Conservation (phyloP, 2,888 invertebrate species). For the Penaeus monodon region DNA sequence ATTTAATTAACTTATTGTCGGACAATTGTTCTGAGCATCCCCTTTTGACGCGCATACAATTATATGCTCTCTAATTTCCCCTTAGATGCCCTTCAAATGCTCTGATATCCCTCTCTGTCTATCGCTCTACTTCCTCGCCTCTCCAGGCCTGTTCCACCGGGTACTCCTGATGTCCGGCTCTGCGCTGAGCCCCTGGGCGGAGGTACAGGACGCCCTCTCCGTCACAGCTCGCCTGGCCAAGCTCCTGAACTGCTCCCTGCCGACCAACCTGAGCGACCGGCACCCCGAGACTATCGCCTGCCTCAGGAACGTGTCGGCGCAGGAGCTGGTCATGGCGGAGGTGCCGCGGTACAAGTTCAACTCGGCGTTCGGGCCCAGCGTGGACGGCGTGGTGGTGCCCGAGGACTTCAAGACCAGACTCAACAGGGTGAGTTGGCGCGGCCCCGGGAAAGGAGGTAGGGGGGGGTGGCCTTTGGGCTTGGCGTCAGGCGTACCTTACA, state of each 20-base stretch:
- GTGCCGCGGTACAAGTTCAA: conserved; percentile 64
- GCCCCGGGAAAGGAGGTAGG: neutral
- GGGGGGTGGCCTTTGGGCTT: neutral
- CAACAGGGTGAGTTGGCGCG: conserved; percentile 46
- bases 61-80: too few species aligned
- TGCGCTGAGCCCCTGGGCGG: conserved; percentile 73
- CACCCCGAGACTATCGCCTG: conserved; percentile 65
- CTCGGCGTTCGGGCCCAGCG: conserved; percentile 87
- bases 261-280: conserved; percentile 58
- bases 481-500: neutral
- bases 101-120: neutral
- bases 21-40: too few species aligned
- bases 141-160: conserved; percentile 68
- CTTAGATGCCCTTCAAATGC: too few species aligned
- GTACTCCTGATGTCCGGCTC: conserved; percentile 68
- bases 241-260: conserved; percentile 77
- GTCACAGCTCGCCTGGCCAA: conserved; percentile 76
- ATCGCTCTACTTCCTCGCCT: neutral
- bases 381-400: conserved; percentile 81
- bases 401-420: conserved; percentile 60
- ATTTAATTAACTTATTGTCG: too few species aligned
- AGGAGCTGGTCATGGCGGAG: conserved; percentile 44
- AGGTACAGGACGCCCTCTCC: conserved; percentile 76
- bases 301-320: conserved; percentile 60
- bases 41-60: too few species aligned